These are phyloP conservation scores for Ooceraea biroi DNA, from an alignment of 1,140 invertebrate genomes.

Conservation along the genomic window DNA sequence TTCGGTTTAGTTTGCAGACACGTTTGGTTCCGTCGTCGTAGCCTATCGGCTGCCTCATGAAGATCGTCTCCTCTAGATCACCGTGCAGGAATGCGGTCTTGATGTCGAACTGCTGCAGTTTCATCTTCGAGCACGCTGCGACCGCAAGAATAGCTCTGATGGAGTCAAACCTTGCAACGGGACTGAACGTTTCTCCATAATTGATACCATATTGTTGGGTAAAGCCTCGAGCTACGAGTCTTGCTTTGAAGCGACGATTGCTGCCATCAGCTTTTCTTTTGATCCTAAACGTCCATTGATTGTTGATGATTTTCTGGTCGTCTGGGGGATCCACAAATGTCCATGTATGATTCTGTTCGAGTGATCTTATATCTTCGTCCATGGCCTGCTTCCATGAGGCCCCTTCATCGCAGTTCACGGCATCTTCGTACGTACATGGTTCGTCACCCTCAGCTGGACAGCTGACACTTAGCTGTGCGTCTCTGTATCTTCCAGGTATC, in stretches of 20 bases:
- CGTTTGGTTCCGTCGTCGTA: neutral
- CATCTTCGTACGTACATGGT: too few relatives aligned
- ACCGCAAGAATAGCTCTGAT: constrained; percentile 74
- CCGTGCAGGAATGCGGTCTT: neutral
- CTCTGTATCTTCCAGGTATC: too few relatives aligned
- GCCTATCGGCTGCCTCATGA: neutral
- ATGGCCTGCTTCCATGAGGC: too few relatives aligned
- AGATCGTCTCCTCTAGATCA: neutral
- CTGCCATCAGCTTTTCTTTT: neutral
- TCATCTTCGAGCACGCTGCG: neutral
- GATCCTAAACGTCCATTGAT: constrained; percentile 26
- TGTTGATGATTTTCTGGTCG: neutral
- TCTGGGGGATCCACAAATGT: neutral
- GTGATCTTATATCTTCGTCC: constrained; percentile 10
- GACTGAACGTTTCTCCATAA: constrained; percentile 40
- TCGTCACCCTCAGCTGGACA: too few relatives aligned
- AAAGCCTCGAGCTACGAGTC: constrained; percentile 19
- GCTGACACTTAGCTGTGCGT: too few relatives aligned
- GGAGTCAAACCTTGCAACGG: constrained; percentile 1
- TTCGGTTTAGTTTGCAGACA: neutral
- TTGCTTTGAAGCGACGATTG: neutral
- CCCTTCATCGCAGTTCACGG: too few relatives aligned
- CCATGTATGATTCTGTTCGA: constrained; percentile 21
- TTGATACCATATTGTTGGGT: constrained; percentile 2
- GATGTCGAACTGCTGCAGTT: neutral